Evolutionary conservation across 2,797 vertebrate species (phyloP), one percentile per base, ranked within the genome.

Genomic region (Morus bassanus): DNA sequence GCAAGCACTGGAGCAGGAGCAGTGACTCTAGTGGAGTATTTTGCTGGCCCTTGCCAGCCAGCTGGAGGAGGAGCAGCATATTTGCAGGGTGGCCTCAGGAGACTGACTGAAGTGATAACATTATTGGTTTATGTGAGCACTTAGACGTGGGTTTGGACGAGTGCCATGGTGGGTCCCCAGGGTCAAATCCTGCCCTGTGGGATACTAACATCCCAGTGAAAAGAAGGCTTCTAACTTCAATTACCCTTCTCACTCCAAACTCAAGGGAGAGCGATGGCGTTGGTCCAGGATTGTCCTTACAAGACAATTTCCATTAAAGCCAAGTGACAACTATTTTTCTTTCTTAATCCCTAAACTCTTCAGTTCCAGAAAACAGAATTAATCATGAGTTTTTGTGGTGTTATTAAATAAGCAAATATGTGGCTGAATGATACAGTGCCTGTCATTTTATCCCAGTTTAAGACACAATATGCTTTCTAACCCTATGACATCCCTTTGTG

Each of bases 381-480:
- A 93, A 94, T 63, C 19, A 63, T 41, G 68, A 79, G 54, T 37
- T 89, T 89, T 94, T 91, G 64, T 94, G 72, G 59, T 84, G 37
- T 84, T 81, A 65, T 76, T 89, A 96, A 96, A 82, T 33, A 91
- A 85, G 31, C 19, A 94, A 94, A n/a, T 80, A 84, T 80, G 79
- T 91, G n/a, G 37, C 85, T 95, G 54, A 54, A 82, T 90, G 85
- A 94, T 95, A 87, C 51, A 78, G 28, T 53, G 37, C 65, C 79
- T 95, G 79, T 85, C 92, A 92, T 91, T 92, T 94, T 82, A 75
- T 60, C 75, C 95, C 86, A 43, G 50, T 96, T 89, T 88, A 79
- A 56, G 59, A 56, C 57, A 91, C 80, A 95, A 60, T 82, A 69
- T 91, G 56, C 9, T 94, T 95, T 90, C 57, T 92, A 76, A 79